phyloP scores from a whole-genome alignment of 2,797 vertebrate genomes.

The Stomatorhinus walkeri region DNA sequence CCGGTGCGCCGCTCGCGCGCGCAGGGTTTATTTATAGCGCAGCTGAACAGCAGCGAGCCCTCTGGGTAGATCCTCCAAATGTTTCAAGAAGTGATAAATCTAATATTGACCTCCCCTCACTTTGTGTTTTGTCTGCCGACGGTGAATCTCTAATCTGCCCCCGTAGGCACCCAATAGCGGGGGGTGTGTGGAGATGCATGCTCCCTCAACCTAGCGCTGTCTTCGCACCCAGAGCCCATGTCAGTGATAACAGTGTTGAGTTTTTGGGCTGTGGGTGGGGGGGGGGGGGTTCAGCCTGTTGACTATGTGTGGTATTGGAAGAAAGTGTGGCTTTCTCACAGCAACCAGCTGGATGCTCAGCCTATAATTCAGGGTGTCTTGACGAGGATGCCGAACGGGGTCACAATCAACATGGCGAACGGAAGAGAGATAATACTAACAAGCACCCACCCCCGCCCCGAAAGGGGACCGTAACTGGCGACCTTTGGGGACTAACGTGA shows the following conservation, averaged over 20 bases:
- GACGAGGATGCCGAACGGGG: neutral
- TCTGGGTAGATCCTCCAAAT: constrained; percentile 41
- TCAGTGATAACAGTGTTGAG: neutral
- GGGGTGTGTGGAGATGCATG: neutral
- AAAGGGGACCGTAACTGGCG: constrained; percentile 6
- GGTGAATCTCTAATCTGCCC: constrained; percentile 42
- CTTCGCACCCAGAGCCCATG: neutral
- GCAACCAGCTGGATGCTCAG: constrained; percentile 31
- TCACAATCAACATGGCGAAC: neutral
- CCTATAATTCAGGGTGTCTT: constrained; percentile 33
- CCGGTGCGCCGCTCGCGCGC: constrained; percentile 35
- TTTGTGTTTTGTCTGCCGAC: constrained; percentile 30
- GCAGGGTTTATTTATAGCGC: constrained; percentile 41
- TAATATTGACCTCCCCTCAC: constrained; percentile 38
- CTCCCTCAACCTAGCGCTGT: constrained; percentile 10
- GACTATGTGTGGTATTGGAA: neutral
- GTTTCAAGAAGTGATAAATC: constrained; percentile 41
- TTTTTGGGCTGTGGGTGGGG: neutral
- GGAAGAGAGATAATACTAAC: neutral
- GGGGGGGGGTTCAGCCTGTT: neutral
- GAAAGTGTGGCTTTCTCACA: constrained; percentile 12
- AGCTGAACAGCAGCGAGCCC: constrained; percentile 33
- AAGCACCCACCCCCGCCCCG: constrained; percentile 19
- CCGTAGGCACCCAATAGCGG: constrained; percentile 28
- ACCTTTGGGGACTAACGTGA: neutral